phyloP scores from a whole-genome alignment of 1,140 invertebrate genomes.

The Trinorchestia longiramus region DNA sequence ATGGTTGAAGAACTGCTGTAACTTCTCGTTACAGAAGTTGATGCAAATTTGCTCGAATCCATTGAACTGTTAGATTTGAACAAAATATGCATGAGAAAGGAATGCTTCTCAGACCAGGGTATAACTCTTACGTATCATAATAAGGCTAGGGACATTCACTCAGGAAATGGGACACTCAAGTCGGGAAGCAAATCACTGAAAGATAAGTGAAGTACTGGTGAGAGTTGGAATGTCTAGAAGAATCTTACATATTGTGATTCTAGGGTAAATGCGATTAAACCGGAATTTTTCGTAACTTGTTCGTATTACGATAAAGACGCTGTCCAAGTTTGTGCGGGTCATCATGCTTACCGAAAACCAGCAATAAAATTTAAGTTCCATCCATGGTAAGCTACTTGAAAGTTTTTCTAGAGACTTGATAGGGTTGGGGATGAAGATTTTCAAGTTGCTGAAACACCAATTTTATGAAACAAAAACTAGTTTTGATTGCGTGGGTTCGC shows the following conservation, averaged over 20 bases:
- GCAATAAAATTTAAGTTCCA: not conserved
- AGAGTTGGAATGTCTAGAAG: not conserved
- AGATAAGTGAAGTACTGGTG: not conserved
- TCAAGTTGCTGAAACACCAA: no score
- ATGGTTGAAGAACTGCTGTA: conserved; percentile 78
- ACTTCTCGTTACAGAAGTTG: conserved; percentile 76
- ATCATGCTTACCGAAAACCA: not conserved
- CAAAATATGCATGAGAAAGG: not conserved
- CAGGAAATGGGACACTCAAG: not conserved
- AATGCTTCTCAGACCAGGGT: not conserved
- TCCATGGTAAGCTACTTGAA: not conserved
- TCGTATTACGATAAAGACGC: not conserved
- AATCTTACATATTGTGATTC: no score
- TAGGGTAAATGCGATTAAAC: no score
- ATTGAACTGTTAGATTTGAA: conserved; percentile 71
- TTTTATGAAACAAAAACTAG: not conserved
- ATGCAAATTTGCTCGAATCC: conserved; percentile 79
- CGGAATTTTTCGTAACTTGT: not conserved
- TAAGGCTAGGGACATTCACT: not conserved
- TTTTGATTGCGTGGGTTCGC: not conserved
- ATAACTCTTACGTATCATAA: not conserved
- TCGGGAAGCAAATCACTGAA: not conserved
- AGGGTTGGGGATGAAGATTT: not conserved
- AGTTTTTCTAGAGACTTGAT: not conserved
- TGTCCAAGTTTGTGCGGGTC: not conserved